Evolutionary conservation across 2,113 vertebrate species (phyloP).

Genomic region (Oryzias javanicus): DNA sequence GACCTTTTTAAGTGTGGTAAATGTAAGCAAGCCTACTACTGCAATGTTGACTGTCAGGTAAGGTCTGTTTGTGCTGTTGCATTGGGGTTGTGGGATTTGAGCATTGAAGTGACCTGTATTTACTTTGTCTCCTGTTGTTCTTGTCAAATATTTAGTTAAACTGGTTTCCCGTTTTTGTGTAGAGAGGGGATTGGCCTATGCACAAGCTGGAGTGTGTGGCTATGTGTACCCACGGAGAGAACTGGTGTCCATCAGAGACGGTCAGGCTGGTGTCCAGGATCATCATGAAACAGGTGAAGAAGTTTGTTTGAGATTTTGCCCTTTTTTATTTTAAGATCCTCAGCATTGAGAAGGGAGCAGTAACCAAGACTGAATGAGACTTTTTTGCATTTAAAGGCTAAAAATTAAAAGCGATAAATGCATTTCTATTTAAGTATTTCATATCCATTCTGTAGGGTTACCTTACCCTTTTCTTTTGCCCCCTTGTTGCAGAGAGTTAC

Average conservation of each 20-base stretch:
- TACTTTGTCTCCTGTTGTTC: neutral
- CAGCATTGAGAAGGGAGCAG: too few species aligned
- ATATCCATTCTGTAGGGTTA: neutral
- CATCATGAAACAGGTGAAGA: constrained; percentile 90
- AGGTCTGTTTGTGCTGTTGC: neutral
- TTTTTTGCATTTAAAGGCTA: neutral
- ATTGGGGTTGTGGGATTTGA: neutral
- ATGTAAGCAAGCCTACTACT: constrained; percentile 97
- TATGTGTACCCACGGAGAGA: constrained; percentile 90
- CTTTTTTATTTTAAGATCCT: neutral
- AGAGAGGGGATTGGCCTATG: constrained; percentile 96
- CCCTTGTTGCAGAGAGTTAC: constrained; percentile 81
- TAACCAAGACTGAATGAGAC: too few species aligned
- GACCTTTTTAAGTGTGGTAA: constrained; percentile 94
- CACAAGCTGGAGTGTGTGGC: constrained; percentile 94
- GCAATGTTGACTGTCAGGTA: constrained; percentile 96
- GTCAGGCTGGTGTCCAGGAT: constrained; percentile 93
- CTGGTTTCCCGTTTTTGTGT: neutral
- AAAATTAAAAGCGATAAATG: neutral
- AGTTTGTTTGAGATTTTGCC: neutral
- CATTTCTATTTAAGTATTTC: too few species aligned
- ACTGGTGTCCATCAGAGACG: constrained; percentile 95
- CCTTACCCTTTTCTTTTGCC: neutral
- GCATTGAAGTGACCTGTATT: too few species aligned
- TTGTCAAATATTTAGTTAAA: neutral